phyloP scores from a whole-genome alignment of 2,113 vertebrate species.

The Saguinus imperator region DNA sequence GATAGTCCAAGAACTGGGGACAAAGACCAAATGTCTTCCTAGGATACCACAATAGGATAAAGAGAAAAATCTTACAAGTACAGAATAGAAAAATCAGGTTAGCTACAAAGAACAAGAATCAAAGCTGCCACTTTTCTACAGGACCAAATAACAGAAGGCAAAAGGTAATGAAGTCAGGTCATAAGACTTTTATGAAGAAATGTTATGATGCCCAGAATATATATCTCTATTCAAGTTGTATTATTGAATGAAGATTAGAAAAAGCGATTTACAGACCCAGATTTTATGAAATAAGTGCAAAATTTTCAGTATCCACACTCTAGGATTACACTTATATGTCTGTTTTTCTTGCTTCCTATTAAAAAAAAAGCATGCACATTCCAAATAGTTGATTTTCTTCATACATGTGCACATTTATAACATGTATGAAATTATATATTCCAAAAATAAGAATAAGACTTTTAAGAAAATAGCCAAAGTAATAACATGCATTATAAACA shows the following conservation, averaged over 20 bases:
- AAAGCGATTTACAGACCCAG: neutral
- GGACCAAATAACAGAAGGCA: neutral
- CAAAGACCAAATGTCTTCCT: neutral
- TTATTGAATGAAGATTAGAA: neutral
- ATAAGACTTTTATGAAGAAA: neutral
- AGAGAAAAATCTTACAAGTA: neutral
- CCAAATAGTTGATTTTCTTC: neutral
- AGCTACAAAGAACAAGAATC: neutral
- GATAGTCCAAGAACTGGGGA: neutral
- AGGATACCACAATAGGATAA: neutral
- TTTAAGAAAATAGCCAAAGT: neutral
- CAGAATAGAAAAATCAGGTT: neutral
- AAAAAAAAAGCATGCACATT: neutral
- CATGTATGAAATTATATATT: neutral
- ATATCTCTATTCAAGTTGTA: neutral
- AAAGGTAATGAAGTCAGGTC: neutral
- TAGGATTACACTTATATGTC: neutral
- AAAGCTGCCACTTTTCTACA: neutral
- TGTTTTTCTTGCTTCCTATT: slow-evolving; percentile 1
- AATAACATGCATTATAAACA: neutral
- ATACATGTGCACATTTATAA: neutral
- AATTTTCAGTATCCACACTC: neutral
- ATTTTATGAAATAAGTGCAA: neutral
- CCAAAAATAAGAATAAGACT: neutral
- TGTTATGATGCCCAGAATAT: neutral